Conservation (phyloP, 1,140 invertebrate genomes). For the Calephelis virginiensis region DNA sequence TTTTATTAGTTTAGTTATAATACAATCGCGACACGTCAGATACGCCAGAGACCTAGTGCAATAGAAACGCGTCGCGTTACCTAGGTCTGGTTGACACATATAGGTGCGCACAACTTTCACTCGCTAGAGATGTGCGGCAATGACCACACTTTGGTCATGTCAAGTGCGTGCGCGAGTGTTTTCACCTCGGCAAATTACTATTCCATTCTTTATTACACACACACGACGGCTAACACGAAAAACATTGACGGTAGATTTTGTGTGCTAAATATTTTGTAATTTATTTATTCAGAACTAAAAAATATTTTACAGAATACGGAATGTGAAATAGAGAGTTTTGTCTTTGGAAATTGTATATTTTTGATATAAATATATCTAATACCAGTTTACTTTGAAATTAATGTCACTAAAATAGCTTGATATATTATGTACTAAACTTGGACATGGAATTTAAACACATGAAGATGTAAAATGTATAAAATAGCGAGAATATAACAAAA, state of each 20-base stretch:
- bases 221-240: neutral
- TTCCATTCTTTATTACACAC: constrained; percentile 1
- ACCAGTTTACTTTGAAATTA: too few relatives aligned
- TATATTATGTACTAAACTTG: too few relatives aligned
- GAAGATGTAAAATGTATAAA: too few relatives aligned
- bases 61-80: constrained; percentile 10
- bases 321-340: too few relatives aligned
- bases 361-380: too few relatives aligned
- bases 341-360: too few relatives aligned
- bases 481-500: too few relatives aligned
- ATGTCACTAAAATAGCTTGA: too few relatives aligned
- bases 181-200: constrained; percentile 27
- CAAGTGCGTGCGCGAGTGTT: constrained; percentile 44
- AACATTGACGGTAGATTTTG: neutral
- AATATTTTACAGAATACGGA: too few relatives aligned
- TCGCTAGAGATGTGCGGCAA: constrained; percentile 46
- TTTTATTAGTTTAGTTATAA: neutral
- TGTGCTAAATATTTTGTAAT: neutral
- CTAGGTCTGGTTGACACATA: constrained; percentile 14
- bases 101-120: constrained; percentile 19
- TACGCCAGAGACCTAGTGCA: constrained; percentile 9
- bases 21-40: neutral
- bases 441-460: too few relatives aligned
- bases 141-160: constrained; percentile 52
- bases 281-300: too few relatives aligned